phyloP scores from a whole-genome alignment of 2,797 vertebrate species.

The Rousettus madagascariensis region DNA sequence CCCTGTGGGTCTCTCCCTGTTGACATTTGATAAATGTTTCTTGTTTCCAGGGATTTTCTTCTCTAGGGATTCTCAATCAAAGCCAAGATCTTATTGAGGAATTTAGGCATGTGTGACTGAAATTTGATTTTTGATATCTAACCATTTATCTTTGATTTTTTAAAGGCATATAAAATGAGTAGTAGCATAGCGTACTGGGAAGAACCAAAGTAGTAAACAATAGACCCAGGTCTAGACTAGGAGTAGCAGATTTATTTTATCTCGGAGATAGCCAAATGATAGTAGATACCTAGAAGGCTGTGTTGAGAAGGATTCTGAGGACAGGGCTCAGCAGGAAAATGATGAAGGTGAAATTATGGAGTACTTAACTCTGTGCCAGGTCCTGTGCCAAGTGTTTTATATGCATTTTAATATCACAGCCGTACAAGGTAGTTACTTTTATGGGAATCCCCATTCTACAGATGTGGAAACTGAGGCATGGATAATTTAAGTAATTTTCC shows the following conservation, averaged over 20 bases:
- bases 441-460: background rate
- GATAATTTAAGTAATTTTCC: constrained; percentile 35
- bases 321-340: background rate
- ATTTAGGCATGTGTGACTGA: constrained; percentile 37
- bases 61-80: constrained; percentile 41
- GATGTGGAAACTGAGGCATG: constrained; percentile 3
- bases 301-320: constrained; percentile 27
- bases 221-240: background rate
- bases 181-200: background rate
- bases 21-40: constrained; percentile 51
- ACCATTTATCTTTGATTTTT: background rate
- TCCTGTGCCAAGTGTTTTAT: background rate
- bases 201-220: background rate
- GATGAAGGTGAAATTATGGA: background rate
- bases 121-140: constrained; percentile 41
- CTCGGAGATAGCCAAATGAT: background rate
- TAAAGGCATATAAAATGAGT: constrained; percentile 13
- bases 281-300: background rate
- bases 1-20: constrained; percentile 50
- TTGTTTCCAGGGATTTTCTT: constrained; percentile 64
- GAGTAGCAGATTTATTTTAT: constrained; percentile 37
- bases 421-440: background rate
- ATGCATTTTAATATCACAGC: background rate
- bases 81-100: background rate
- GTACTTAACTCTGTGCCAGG: background rate